Base-by-base conservation (phyloP, 2,797 vertebrate genomes). In the Babyrousa celebensis region DNA sequence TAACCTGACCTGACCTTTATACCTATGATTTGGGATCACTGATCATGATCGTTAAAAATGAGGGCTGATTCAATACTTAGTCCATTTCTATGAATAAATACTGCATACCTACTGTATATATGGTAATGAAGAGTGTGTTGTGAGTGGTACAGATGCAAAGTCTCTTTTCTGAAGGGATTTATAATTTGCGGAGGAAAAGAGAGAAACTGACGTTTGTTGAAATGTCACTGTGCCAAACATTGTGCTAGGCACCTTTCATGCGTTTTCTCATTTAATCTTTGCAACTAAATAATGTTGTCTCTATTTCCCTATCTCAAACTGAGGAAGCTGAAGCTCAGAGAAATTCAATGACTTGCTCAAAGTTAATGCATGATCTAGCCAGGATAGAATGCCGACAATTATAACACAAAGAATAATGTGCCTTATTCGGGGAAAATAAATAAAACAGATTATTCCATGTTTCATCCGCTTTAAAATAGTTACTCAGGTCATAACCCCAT, bases 1-100 rank as follows among this genome's bases (percentile, higher is more conserved):
- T 96, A 89, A 88, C 43, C 9, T 72, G 85, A 32, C 43, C 17
- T 78, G 27, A 68, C 15, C 56, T 91, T 84, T 48, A 43, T 77
- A 15, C 8, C 4, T 74, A 70, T 36, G 62, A 71, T 48, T 75
- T 74, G 40, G 56, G 32, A 90, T 91, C 32, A 78, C 25, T 36
- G 14, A 4, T 79, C 40, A 60, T 75, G n/a, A 40, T 29, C 2
- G 11, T 56, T 89, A 74, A 83, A 92, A 84, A 56, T 10, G 74
- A 54, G 25, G 67, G 17, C 16, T 84, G 68, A 25, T 63, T 67
- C 74, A 32, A 2, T 63, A 62, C 23, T 89, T 82, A 83, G 67
- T 93, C 17, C 12, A 71, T 58, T 43, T 40, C 87, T 92, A 17
- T 52, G 54, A 85, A 52, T 54, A 79, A 89, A 74, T 14, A n/a